Conservation (phyloP, 2,113 vertebrate species). For the Channa maculata region DNA sequence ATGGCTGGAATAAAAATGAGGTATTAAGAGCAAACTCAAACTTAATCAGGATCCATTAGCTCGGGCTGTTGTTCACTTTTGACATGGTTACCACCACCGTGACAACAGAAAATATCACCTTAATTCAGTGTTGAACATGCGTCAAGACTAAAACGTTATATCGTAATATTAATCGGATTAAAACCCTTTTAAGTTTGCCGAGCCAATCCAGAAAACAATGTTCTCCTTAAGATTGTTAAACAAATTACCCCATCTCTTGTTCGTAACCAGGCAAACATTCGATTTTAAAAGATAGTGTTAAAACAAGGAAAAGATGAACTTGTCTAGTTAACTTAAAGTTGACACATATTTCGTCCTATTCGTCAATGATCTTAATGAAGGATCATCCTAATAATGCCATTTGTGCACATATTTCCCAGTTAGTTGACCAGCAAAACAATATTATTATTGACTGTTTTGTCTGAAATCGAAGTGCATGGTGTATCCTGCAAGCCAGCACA, state of each 20-base stretch:
- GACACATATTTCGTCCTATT: slow-evolving; percentile 48
- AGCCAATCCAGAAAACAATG: slow-evolving; percentile 62
- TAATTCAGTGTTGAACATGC: slow-evolving; percentile 73
- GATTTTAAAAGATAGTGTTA: slow-evolving; percentile 81
- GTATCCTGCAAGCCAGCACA: slow-evolving; percentile 64
- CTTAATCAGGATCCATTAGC: slow-evolving; percentile 23
- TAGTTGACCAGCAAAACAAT: slow-evolving; percentile 71
- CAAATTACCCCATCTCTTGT: slow-evolving; percentile 26
- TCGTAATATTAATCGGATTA: slow-evolving; percentile 62
- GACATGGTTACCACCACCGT: slow-evolving; percentile 33
- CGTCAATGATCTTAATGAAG: slow-evolving; percentile 38
- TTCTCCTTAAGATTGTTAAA: slow-evolving; percentile 23
- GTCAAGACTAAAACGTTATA: slow-evolving; percentile 82
- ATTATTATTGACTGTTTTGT: slow-evolving; percentile 83
- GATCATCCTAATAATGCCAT: slow-evolving; percentile 40
- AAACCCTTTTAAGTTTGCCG: slow-evolving; percentile 71
- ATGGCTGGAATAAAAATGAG: slow-evolving; percentile 79
- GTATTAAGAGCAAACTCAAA: slow-evolving; percentile 54
- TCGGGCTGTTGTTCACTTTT: slow-evolving; percentile 50
- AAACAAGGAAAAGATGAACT: slow-evolving; percentile 86
- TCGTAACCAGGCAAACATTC: slow-evolving; percentile 52
- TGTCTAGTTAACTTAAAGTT: slow-evolving; percentile 81
- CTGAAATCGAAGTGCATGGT: slow-evolving; percentile 82
- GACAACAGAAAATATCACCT: slow-evolving; percentile 51
- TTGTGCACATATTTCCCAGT: slow-evolving; percentile 51